Evolutionary conservation across 2,113 vertebrate genomes (phyloP).

Genomic region (Origma solitaria): DNA sequence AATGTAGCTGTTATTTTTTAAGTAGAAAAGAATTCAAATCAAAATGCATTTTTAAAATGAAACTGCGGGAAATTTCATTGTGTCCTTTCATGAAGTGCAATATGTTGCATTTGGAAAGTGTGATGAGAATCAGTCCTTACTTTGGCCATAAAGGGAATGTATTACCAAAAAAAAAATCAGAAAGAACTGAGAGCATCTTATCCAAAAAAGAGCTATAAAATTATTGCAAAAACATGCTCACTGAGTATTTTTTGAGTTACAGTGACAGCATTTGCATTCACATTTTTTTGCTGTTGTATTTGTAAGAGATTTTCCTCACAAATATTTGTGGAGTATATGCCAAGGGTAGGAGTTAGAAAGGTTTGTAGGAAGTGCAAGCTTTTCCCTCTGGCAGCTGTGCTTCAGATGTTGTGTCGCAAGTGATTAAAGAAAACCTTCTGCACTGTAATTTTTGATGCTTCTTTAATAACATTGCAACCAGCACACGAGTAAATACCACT

Average conservation of each 20-base stretch:
- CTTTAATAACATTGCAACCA: neutral
- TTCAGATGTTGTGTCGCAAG: neutral
- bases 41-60: neutral
- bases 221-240: neutral
- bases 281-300: neutral
- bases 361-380: neutral
- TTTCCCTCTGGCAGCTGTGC: neutral
- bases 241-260: neutral
- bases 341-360: neutral
- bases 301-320: neutral
- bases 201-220: neutral
- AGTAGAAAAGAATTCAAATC: neutral
- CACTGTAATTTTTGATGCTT: neutral
- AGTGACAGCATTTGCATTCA: neutral
- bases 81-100: neutral
- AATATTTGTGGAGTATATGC: neutral
- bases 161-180: neutral
- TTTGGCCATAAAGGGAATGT: neutral
- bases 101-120: neutral
- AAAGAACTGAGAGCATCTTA: neutral
- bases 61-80: neutral
- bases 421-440: neutral
- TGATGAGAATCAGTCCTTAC: fast-evolving
- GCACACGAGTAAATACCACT: neutral
- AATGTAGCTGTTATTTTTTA: neutral